Base-by-base conservation (phyloP, 2,113 vertebrate genomes). In the Dryoscopus gambensis region DNA sequence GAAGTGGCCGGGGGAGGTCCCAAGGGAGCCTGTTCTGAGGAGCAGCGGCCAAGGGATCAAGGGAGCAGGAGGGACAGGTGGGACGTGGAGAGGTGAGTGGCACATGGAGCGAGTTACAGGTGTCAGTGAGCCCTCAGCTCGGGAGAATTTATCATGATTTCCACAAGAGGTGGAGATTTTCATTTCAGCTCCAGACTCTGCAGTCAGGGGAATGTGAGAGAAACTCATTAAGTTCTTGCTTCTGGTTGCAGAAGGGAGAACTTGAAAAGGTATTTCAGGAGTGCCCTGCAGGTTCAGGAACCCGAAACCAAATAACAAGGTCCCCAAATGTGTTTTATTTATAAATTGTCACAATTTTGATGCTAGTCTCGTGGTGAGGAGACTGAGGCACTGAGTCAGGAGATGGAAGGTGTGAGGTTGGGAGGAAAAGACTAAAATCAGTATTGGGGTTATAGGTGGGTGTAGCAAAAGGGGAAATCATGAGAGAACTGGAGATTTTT, bases 51-150 rank as follows among this genome's bases (percentile, higher is more conserved):
- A 5, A 37, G 49, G 19, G 30, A 12, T 50, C 18, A 6, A 33
- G 42, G 40, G 53, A n/a, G 27, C 5, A 4, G 31, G 15, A 74
- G 46, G 57, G 28, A 44, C 31, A 60, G 35, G 15, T 10, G 50
- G 63, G 55, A 59, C 4, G 3, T 24, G 44, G 76, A 56, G n/a
- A 39, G 15, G 17, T 63, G 27, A 64, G 30, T 59, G 69, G 30
- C 63, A 50, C 10, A 6, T 24, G 13, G 15, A 15, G 13, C 1
- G 0, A 30, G 7, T 63, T 55, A 17, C 21, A 55, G 44, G 14
- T 47, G 31, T 30, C 62, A 76, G 39, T 15, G 73, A 93, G 39
- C 35, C 82, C 68, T 70, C 31, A 71, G 22, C n/a, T 82, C 2
- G 1, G 22, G 69, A 71, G 57, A 55, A 40, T 71, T 56, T 24